These are phyloP conservation scores for Hermetia illucens DNA, from an alignment of 1,140 invertebrate genomes.

Conservation along the genomic window DNA sequence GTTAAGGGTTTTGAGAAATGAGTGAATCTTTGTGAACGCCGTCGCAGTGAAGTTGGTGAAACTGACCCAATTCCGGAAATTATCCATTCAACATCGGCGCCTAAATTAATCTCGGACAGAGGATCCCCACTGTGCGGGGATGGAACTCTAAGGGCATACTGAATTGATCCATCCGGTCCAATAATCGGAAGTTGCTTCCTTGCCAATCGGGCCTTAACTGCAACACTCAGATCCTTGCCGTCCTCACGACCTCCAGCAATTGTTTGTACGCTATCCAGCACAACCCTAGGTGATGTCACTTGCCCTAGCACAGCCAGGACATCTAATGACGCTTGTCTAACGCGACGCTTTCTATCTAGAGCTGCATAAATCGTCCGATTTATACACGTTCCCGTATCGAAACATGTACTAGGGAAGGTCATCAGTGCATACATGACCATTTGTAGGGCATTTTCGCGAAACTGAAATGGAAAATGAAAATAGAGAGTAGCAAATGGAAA, in stretches of 20 bases:
- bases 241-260: constrained; percentile 29
- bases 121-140: constrained; percentile 12
- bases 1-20: too few species aligned
- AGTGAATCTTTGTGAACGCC: constrained; percentile 13
- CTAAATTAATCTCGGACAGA: constrained; percentile 14
- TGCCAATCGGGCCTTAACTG: constrained; percentile 40
- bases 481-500: too few species aligned
- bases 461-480: constrained; percentile 31
- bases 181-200: constrained; percentile 48
- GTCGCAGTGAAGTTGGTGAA: constrained; percentile 34
- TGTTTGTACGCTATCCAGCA: constrained; percentile 34
- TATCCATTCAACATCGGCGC: constrained; percentile 58
- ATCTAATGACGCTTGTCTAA: constrained; percentile 68
- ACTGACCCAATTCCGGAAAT: constrained; percentile 42
- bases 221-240: constrained; percentile 32
- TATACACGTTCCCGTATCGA: constrained; percentile 50
- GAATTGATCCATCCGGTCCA: constrained; percentile 48
- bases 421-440: constrained; percentile 60
- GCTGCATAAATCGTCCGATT: constrained; percentile 40
- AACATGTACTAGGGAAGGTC: constrained; percentile 67
- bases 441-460: constrained; percentile 62
- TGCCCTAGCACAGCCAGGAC: constrained; percentile 63
- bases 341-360: constrained; percentile 51
- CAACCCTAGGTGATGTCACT: constrained; percentile 40
- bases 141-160: constrained; percentile 44